Evolutionary conservation across 2,113 vertebrate genomes (phyloP).

Genomic region (Sorex araneus): DNA sequence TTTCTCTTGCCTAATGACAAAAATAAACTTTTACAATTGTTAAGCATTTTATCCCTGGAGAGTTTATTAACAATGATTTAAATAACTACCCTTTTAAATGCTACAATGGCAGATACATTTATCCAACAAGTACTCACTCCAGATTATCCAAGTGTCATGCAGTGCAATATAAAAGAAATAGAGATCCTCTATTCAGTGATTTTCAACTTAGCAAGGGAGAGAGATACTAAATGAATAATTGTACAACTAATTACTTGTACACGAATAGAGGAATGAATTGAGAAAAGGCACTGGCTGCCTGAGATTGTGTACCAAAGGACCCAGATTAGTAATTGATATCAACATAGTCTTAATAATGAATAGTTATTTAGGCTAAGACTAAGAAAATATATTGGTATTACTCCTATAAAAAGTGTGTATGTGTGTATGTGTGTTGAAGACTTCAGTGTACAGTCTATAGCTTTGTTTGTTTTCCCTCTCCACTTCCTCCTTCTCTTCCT

Average conservation of each 20-base stretch:
- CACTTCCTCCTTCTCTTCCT: no score
- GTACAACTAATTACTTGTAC: not conserved
- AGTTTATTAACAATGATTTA: constrained; percentile 60
- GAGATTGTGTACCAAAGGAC: not conserved
- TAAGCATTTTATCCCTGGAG: constrained; percentile 45
- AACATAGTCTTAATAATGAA: no score
- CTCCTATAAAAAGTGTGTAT: no score
- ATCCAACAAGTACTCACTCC: constrained; percentile 43
- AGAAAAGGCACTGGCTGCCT: not conserved
- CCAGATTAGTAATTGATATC: not conserved
- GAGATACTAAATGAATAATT: constrained; percentile 62
- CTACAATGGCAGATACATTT: constrained; percentile 46
- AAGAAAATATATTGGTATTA: no score
- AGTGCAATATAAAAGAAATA: constrained; percentile 4
- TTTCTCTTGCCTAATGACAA: constrained; percentile 44
- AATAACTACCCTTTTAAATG: constrained; percentile 39
- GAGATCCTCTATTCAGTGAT: not conserved
- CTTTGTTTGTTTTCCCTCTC: no score
- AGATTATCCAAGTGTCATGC: not conserved
- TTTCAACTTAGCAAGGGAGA: not conserved
- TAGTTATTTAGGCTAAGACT: no score
- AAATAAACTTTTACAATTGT: constrained; percentile 53
- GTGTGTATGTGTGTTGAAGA: no score
- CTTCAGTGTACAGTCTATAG: no score
- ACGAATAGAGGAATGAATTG: constrained; percentile 8